These are phyloP conservation scores for Busseola fusca DNA, from an alignment of 2,888 invertebrate species.

Conservation along the genomic window DNA sequence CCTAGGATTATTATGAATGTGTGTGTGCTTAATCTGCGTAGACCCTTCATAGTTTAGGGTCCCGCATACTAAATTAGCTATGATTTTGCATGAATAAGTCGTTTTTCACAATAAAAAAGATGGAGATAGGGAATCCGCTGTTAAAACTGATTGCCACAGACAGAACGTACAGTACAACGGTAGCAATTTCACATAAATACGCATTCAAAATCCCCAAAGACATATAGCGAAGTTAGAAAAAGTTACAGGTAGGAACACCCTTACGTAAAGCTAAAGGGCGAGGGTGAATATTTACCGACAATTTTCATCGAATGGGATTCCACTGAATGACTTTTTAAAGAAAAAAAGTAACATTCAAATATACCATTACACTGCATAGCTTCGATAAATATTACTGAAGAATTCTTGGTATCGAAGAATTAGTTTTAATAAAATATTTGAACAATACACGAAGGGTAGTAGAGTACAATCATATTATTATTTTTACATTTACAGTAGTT, in stretches of 20 bases:
- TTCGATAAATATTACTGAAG: constrained; percentile 28
- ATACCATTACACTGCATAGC: constrained; percentile 25
- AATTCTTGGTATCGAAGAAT: neutral
- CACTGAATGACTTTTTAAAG: constrained; percentile 43
- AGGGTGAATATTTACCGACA: constrained; percentile 61
- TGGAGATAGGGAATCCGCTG: neutral
- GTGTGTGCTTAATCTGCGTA: constrained; percentile 37
- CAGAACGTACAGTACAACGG: constrained; percentile 7
- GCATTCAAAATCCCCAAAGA: constrained; percentile 41
- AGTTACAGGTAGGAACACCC: constrained; percentile 49
- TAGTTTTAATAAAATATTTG: neutral
- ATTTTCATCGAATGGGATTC: constrained; percentile 49
- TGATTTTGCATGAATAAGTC: neutral
- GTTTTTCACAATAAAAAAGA: neutral
- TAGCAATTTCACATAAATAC: constrained; percentile 25
- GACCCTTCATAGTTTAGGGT: constrained; percentile 21
- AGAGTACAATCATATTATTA: too few species aligned
- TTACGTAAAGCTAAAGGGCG: constrained; percentile 28
- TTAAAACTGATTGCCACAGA: neutral
- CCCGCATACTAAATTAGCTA: constrained; percentile 8
- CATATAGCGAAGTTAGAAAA: constrained; percentile 33
- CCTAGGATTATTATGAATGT: constrained; percentile 45
- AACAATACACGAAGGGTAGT: neutral
- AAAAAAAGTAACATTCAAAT: constrained; percentile 46
- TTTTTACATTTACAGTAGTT: too few species aligned